Base-by-base conservation (phyloP, 2,888 invertebrate genomes). In the Tetheella fluctuosa region DNA sequence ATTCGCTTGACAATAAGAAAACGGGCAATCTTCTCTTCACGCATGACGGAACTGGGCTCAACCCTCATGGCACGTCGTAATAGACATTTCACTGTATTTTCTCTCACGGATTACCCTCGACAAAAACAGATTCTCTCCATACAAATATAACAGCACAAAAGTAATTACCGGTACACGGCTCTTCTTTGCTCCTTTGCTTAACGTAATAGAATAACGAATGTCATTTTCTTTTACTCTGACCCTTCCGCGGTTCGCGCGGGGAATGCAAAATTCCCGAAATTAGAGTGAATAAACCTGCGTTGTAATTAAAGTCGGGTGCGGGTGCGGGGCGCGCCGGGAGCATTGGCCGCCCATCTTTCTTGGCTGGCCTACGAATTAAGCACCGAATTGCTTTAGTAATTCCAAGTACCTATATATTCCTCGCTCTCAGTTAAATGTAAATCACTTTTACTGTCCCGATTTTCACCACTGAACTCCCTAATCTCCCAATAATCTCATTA, bases 151-250 rank as follows among this genome's bases (percentile, higher is more conserved):
- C 76, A 72, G 74, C 78, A 79, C 83, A 85, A 88, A 91, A 89
- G 86, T 89, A 92, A 91, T 91, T 91, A 90, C 83, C 75, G 78
- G 72, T 72, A 75, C 76, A 79, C 80, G 80, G 81, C 83, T 83
- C 84, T 84, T 83, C 86, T 85, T 83, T 81, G 76, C 86, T 88
- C 84, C 86, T 88, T 90, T 88, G 86, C 86, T 84, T 81, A 80
- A 81, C 85, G 85, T 91, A 92, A 91, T 91, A 91, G 89, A 92
- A 92, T 93, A 92, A 92, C 88, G 87, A 90, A 92, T 93, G 91
- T 91, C 92, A 91, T 92, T 93, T 92, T 92, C 92, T 92, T 91
- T 91, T 83, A 75, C 80, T 81, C 86, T 89, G 91, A 92, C 91
- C 93, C 92, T 92, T 90, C 86, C 90, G 91, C 83, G 91, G 91